Evolutionary conservation across 2,888 invertebrate species (phyloP).

Genomic region (Gortyna flavago): DNA sequence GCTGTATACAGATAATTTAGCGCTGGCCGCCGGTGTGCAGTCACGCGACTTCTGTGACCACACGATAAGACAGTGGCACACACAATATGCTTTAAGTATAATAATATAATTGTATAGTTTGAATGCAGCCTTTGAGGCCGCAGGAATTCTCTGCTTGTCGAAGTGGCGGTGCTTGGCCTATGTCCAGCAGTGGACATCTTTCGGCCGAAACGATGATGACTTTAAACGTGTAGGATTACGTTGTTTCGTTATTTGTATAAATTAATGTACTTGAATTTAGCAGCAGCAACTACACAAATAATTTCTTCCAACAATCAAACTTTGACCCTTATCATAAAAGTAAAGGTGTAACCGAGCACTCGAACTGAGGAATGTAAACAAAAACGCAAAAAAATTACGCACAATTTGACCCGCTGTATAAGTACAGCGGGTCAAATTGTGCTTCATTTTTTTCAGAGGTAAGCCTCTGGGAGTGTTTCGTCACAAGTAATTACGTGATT

Average conservation of each 20-base stretch:
- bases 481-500: conserved; percentile 27
- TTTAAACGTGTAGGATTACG: background rate
- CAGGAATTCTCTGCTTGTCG: too few relatives aligned
- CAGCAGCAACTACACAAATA: too few relatives aligned
- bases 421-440: too few relatives aligned
- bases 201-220: background rate
- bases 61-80: too few relatives aligned
- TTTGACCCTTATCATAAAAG: background rate
- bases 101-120: background rate
- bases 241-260: too few relatives aligned
- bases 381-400: background rate
- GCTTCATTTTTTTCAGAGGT: too few relatives aligned
- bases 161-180: too few relatives aligned
- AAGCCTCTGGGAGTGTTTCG: background rate
- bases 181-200: background rate
- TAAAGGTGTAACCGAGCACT: background rate
- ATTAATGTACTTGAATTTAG: too few relatives aligned
- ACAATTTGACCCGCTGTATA: too few relatives aligned
- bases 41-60: conserved; percentile 20
- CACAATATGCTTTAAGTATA: background rate
- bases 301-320: background rate
- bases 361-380: background rate
- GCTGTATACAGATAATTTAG: background rate
- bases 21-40: background rate
- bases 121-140: background rate